Evolutionary conservation across 1,140 invertebrate species (phyloP), one percentile per base, ranked within the genome.

Genomic region (Centruroides sculpturatus): DNA sequence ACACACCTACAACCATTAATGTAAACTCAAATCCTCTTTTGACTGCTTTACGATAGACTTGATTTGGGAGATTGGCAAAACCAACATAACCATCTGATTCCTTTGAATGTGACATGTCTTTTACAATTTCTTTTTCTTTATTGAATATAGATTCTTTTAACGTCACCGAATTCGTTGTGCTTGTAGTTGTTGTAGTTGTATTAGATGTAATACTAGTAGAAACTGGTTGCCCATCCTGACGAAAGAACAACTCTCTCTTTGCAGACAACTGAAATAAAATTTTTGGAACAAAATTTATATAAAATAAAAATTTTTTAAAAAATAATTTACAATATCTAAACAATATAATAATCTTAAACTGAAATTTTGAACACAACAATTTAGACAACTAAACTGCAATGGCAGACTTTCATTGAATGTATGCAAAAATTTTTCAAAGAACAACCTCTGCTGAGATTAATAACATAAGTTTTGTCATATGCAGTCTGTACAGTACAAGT

Each of bases 11-110:
- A 66, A 99, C 94, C 96, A 99, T 98, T 13, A 99, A 78, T 5
- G 94, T 98, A 76, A 99, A 99, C 71, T 99, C 95, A 72, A 99
- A 99, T 56, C 96, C 97, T 73, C 89, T 89, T 76, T 99, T 99
- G n/a, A 99, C 94, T 49, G 96, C 92, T 77, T 98, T 97, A 53
- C 96, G 81, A 75, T 98, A 97, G 6, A 98, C 93, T 77, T 99
- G 97, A 77, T 98, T 98, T 36, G 96, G 96, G 64, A 99, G 79
- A 79, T 98, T 98, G 56, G 92, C 89, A 66, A 75, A 66, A 3
- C 62, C 65, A 41, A 66, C 61, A 47, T 61, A 66, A n/a, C 57
- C 59, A 10, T 63, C 58, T n/a, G 56, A 13, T 8, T 62, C 64
- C 36, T 66, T 62, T 34, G 56, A 59, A 41, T 41, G 41, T 2